These are phyloP conservation scores for Corapipo altera DNA, from an alignment of 2,113 vertebrate species.

Conservation along the genomic window DNA sequence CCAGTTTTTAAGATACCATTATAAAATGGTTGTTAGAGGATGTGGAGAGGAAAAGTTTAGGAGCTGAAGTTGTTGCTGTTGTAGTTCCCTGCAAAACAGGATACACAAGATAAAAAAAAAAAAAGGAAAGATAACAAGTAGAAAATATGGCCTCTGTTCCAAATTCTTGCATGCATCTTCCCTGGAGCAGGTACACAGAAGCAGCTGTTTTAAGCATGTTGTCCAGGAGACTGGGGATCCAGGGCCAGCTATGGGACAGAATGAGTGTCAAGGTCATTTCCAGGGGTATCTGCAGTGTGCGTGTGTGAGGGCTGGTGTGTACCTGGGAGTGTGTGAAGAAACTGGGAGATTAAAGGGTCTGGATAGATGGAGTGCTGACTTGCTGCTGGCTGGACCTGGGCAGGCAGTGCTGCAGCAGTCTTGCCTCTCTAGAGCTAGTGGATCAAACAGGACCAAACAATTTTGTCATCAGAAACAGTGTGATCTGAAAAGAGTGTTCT, in stretches of 20 bases:
- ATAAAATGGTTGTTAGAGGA: neutral
- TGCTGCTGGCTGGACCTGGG: neutral
- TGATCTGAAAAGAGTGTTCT: neutral
- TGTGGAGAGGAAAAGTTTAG: neutral
- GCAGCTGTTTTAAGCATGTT: neutral
- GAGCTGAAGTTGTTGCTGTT: neutral
- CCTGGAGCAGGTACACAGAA: neutral
- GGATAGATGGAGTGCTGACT: neutral
- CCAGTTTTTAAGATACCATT: neutral
- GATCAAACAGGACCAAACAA: neutral
- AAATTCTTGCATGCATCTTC: neutral
- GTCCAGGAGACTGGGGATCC: neutral
- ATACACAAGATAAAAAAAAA: neutral
- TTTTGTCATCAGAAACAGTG: neutral
- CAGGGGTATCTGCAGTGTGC: rapidly evolving
- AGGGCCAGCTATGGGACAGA: neutral
- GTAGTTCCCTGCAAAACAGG: neutral
- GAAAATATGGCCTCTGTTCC: neutral
- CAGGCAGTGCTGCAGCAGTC: neutral
- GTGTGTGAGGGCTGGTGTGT: neutral
- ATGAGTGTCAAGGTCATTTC: neutral
- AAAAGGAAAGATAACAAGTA: neutral
- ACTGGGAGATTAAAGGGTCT: neutral
- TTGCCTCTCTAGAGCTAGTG: neutral
- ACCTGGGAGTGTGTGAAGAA: rapidly evolving